These are phyloP conservation scores for Lagodon rhomboides DNA, from an alignment of 2,797 vertebrate genomes.

Conservation along the genomic window DNA sequence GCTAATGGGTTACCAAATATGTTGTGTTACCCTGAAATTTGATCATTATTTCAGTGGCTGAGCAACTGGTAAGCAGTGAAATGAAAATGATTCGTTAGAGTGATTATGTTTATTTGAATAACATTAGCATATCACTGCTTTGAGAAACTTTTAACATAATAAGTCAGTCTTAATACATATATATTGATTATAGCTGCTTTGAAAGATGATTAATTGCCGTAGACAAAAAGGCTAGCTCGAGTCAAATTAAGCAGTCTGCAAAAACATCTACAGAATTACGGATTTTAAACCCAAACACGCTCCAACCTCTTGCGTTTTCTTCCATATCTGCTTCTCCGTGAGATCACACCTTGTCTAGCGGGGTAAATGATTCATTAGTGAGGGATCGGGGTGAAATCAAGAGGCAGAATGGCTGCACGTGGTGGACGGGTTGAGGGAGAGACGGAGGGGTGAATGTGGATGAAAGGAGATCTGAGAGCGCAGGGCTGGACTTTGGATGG, in stretches of 20 bases:
- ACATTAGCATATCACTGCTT: too few species aligned
- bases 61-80: too few species aligned
- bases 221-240: not conserved
- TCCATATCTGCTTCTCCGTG: not conserved
- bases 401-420: not conserved
- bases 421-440: constrained; percentile 9
- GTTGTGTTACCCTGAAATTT: too few species aligned
- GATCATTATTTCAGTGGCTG: too few species aligned
- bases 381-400: constrained; percentile 39
- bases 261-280: not conserved
- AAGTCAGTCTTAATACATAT: not conserved
- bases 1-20: too few species aligned
- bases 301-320: not conserved
- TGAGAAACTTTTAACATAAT: not conserved
- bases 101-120: too few species aligned
- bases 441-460: constrained; percentile 23
- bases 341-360: constrained; percentile 2
- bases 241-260: not conserved
- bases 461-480: constrained; percentile 49
- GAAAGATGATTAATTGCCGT: not conserved
- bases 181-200: not conserved
- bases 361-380: constrained; percentile 33
- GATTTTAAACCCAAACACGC: constrained; percentile 3
- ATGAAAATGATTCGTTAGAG: too few species aligned
- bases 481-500: constrained; percentile 39